Evolutionary conservation across 2,888 invertebrate genomes (phyloP).

Genomic region (Onchidella celtica): DNA sequence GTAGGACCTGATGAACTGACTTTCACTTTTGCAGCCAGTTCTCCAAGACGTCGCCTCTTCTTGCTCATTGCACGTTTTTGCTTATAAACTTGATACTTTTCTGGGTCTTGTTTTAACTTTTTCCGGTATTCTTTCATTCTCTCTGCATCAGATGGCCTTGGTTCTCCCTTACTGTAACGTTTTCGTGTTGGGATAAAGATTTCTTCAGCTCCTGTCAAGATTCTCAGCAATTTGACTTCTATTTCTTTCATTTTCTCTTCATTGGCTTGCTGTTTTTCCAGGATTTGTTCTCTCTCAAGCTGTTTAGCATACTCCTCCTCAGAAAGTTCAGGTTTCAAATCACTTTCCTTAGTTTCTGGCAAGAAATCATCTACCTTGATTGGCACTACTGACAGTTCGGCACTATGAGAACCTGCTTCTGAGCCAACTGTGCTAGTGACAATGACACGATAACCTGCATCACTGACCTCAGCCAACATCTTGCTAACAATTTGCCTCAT

Average conservation of each 20-base stretch:
- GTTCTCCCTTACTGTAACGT: constrained; percentile 33
- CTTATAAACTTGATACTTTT: constrained; percentile 47
- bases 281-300: constrained; percentile 41
- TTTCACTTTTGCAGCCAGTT: constrained; percentile 44
- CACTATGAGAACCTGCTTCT: constrained; percentile 48
- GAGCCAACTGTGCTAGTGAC: constrained; percentile 47
- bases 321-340: constrained; percentile 42
- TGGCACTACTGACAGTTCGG: constrained; percentile 42
- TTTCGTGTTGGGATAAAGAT: constrained; percentile 44
- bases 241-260: constrained; percentile 49
- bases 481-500: constrained; percentile 46
- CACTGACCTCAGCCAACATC: constrained; percentile 39
- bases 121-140: constrained; percentile 48
- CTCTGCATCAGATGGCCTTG: constrained; percentile 45
- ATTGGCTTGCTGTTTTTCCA: constrained; percentile 45
- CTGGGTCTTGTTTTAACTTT: constrained; percentile 45
- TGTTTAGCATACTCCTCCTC: constrained; percentile 50
- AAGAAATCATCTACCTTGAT: constrained; percentile 42
- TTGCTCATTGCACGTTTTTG: constrained; percentile 43
- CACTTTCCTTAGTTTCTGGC: constrained; percentile 44
- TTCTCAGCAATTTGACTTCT: constrained; percentile 37
- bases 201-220: constrained; percentile 47
- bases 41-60: constrained; percentile 29
- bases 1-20: constrained; percentile 10
- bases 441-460: constrained; percentile 46